phyloP scores from a whole-genome alignment of 2,888 invertebrate species.

The Rutpela maculata region DNA sequence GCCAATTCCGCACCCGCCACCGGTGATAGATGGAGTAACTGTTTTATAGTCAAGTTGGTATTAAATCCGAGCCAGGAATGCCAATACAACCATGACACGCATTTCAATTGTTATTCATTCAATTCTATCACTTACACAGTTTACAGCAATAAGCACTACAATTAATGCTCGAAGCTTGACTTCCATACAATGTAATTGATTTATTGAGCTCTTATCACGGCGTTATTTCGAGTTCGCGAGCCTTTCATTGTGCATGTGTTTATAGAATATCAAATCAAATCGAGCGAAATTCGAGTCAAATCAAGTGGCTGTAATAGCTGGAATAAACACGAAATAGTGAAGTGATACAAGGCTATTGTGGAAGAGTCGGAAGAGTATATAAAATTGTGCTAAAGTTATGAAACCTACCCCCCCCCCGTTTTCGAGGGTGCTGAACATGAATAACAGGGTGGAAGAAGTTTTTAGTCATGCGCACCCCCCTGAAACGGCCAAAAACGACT shows the following conservation, averaged over 20 bases:
- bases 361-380: no score
- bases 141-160: constrained; percentile 43
- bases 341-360: no score
- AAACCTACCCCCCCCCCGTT: no score
- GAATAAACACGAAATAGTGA: no score
- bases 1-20: constrained; percentile 68
- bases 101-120: constrained; percentile 70
- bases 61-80: constrained; percentile 72
- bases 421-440: no score
- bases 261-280: background rate
- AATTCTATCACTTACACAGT: constrained; percentile 47
- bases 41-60: constrained; percentile 68
- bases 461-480: no score
- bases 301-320: no score
- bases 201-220: constrained; percentile 17
- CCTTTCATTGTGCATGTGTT: background rate
- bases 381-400: no score
- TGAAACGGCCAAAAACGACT: no score
- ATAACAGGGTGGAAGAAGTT: no score
- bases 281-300: background rate
- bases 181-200: constrained; percentile 38
- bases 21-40: constrained; percentile 68
- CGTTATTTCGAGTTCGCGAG: background rate
- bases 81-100: constrained; percentile 72
- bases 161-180: constrained; percentile 54